Conservation (phyloP, 1,140 invertebrate genomes). For the Bombus difficillimus region DNA sequence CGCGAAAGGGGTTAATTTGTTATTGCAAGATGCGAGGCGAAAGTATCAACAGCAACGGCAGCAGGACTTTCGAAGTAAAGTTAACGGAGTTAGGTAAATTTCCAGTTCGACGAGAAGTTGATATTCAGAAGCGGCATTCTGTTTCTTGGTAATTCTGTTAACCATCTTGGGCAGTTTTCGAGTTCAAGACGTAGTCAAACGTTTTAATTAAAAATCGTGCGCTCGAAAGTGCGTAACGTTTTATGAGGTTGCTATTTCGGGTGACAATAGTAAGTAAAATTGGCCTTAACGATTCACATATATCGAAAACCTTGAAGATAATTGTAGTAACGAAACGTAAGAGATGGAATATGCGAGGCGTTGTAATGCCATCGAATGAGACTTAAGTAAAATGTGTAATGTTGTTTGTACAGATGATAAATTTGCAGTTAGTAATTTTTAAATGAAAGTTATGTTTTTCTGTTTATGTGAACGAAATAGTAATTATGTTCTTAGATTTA, state of each 20-base stretch:
- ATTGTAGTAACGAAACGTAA: too few relatives aligned
- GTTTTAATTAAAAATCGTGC: slow-evolving; percentile 44
- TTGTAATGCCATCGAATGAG: too few relatives aligned
- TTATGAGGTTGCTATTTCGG: not conserved
- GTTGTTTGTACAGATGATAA: not conserved
- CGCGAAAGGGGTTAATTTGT: slow-evolving; percentile 30
- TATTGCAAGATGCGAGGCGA: slow-evolving; percentile 11
- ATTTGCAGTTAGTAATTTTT: too few relatives aligned
- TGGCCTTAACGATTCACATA: not conserved
- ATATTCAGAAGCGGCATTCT: slow-evolving; percentile 36
- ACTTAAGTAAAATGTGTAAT: too few relatives aligned
- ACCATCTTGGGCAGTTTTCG: not conserved
- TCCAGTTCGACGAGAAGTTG: slow-evolving; percentile 32
- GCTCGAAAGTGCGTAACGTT: not conserved
- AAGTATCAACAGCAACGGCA: slow-evolving; percentile 18
- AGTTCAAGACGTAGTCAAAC: not conserved
- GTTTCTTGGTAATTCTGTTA: slow-evolving; percentile 49
- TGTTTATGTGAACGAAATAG: too few relatives aligned
- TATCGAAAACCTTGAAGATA: not conserved
- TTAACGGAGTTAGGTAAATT: slow-evolving; percentile 42
- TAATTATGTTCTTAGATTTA: too few relatives aligned
- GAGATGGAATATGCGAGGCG: not conserved
- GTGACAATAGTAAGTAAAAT: not conserved
- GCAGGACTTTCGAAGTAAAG: slow-evolving; percentile 24
- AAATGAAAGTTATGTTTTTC: too few relatives aligned